Base-by-base conservation (phyloP, 1,140 invertebrate species). In the Atta colombica region DNA sequence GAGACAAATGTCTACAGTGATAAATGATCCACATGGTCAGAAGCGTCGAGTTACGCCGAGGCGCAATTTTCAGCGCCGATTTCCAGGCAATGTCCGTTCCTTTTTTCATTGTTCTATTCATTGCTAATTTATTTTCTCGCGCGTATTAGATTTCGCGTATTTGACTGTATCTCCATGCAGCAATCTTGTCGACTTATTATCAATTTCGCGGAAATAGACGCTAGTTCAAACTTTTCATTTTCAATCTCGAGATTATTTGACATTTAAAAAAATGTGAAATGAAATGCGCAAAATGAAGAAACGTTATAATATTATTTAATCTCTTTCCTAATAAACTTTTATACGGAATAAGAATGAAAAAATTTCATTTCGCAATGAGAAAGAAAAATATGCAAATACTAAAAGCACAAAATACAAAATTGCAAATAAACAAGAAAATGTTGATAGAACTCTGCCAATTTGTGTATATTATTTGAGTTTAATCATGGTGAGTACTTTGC, bases 21-120 rank as follows among this genome's bases (percentile, higher is more conserved):
- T 77, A 89, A 89, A 89, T 68, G 74, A 25, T 63, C 35, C 21
- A 28, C 31, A n/a, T 55, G 63, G 58, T 72, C 77, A 74, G 68
- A 35, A 21, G 10, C 14, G 28, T 49, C 69, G 28, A 31, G 25
- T 77, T 74, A 85, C 53, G 7, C 12, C 16, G 7, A 71, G 39
- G 28, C 45, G 58, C 49, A 58, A 25, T 39, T 60, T 31, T 35
- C 21, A 53, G 68, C 21, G 58, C 60, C 25, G 61, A 86, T 61
- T 85, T 85, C 55, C 75, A 58, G 51, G 35, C 51, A 39, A n/a
- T 21, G 49, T 55, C 35, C 60, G 39, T 31, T 77, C 16, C 51
- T 81, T 81, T 81, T 16, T 55, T 58, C 66, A 81, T 72, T 81
- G 66, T 72, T 21, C 21, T 16, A n/a, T n/a, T n/a, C n/a, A n/a